Conservation (phyloP, 1,140 invertebrate genomes). For the Neodiprion virginianus region DNA sequence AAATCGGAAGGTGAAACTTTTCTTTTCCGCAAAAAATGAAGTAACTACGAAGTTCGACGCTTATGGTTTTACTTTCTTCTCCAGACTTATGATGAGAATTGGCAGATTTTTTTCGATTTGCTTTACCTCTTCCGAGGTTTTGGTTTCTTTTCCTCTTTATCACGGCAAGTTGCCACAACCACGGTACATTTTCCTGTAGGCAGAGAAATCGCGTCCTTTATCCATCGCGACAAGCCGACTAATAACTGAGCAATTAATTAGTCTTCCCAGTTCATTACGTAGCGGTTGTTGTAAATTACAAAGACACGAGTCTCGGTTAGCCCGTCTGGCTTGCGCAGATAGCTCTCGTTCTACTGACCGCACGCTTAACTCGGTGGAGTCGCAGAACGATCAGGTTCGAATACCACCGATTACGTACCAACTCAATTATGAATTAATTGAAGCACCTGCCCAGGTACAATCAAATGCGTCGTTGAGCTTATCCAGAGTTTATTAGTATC, state of each 20-base stretch:
- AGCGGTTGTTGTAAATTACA: too few species aligned
- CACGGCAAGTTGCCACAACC: background rate
- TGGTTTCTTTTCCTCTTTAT: background rate
- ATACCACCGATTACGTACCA: background rate
- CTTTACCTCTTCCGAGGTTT: too few species aligned
- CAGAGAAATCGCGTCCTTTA: background rate
- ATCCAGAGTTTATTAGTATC: too few species aligned
- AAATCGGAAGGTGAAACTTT: too few species aligned
- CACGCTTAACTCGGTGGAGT: background rate
- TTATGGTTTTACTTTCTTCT: too few species aligned
- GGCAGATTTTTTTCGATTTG: too few species aligned
- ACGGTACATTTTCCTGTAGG: background rate
- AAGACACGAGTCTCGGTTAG: too few species aligned
- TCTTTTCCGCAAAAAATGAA: too few species aligned
- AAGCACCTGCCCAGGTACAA: background rate
- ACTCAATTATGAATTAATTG: background rate
- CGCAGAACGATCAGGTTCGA: background rate
- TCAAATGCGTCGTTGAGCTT: too few species aligned
- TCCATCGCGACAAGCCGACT: background rate
- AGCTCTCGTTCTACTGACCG: conserved; percentile 2
- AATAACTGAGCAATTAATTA: background rate
- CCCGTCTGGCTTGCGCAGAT: background rate
- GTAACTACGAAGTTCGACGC: too few species aligned
- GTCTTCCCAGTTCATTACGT: background rate
- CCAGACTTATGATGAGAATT: too few species aligned